Conservation (phyloP, 2,888 invertebrate genomes). For the Phania funesta region DNA sequence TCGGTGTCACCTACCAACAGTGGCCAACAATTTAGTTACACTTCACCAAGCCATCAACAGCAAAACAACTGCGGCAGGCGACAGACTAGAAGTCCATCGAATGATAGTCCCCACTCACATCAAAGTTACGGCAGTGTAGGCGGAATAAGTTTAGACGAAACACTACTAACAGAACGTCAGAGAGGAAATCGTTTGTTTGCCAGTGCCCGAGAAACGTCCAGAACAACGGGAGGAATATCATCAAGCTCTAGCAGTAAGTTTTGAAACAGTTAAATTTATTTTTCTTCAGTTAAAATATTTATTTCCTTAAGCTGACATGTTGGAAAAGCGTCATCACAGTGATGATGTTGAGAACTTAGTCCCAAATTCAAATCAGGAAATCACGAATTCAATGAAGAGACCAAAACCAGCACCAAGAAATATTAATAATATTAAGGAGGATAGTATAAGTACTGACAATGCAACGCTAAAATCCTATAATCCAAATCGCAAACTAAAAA, state of each 20-base stretch:
- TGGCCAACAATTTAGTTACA: conserved; percentile 74
- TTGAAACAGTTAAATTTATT: background rate
- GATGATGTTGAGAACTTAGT: conserved; percentile 73
- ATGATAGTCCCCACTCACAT: conserved; percentile 75
- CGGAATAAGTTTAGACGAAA: conserved; percentile 73
- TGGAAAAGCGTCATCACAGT: conserved; percentile 74
- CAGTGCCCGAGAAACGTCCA: conserved; percentile 74
- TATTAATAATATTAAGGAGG: conserved; percentile 71
- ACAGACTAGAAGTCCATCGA: conserved; percentile 70
- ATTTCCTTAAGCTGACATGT: conserved; percentile 71
- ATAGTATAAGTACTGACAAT: conserved; percentile 74
- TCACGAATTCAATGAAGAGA: conserved; percentile 74
- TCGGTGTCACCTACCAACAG: conserved; percentile 92
- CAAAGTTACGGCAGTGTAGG: conserved; percentile 75
- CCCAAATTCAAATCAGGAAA: conserved; percentile 73
- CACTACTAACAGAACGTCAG: conserved; percentile 71
- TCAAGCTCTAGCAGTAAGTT: conserved; percentile 75
- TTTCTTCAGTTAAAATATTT: background rate
- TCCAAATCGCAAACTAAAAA: conserved; percentile 79
- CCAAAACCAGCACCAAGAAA: conserved; percentile 75
- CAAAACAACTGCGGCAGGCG: conserved; percentile 62
- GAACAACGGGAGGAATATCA: conserved; percentile 72
- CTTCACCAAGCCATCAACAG: conserved; percentile 73
- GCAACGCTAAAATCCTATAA: conserved; percentile 78
- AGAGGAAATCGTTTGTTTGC: conserved; percentile 74